Conservation (phyloP, 1,140 invertebrate genomes). For the Protaetia brevitarsis region DNA sequence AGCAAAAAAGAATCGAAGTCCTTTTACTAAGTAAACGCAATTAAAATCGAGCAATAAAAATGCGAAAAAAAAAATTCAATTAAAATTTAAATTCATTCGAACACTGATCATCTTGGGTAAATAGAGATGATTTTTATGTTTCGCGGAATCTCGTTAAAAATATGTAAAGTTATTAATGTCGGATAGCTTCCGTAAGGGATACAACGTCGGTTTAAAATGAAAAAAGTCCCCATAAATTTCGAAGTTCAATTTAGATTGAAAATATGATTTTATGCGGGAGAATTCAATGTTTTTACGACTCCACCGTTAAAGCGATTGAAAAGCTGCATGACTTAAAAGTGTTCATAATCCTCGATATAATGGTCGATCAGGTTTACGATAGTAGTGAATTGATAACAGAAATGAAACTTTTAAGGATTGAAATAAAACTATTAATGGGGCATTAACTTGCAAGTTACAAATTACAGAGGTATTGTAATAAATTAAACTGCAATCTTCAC, state of each 20-base stretch:
- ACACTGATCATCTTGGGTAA: neutral
- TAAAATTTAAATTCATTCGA: neutral
- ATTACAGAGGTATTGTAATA: too few relatives aligned
- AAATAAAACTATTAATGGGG: too few relatives aligned
- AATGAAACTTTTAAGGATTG: too few relatives aligned
- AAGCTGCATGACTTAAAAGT: too few relatives aligned
- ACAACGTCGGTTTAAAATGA: neutral
- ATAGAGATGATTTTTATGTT: neutral
- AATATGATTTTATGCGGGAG: slow-evolving; percentile 4
- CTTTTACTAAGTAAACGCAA: neutral
- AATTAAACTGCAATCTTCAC: too few relatives aligned
- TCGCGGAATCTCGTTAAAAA: neutral
- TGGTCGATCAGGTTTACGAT: too few relatives aligned
- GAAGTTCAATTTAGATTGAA: slow-evolving; percentile 18
- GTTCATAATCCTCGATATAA: too few relatives aligned
- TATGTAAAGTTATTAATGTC: slow-evolving; percentile 4
- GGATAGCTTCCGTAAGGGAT: neutral
- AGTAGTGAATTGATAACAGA: too few relatives aligned
- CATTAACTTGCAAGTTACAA: too few relatives aligned
- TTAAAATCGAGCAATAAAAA: neutral
- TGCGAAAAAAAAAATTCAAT: neutral
- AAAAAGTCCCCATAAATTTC: slow-evolving; percentile 5
- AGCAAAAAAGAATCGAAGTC: neutral
- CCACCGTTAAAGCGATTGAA: too few relatives aligned
- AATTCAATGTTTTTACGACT: slow-evolving; percentile 2